Base-by-base conservation (phyloP, 2,113 vertebrate genomes). In the Columba livia region DNA sequence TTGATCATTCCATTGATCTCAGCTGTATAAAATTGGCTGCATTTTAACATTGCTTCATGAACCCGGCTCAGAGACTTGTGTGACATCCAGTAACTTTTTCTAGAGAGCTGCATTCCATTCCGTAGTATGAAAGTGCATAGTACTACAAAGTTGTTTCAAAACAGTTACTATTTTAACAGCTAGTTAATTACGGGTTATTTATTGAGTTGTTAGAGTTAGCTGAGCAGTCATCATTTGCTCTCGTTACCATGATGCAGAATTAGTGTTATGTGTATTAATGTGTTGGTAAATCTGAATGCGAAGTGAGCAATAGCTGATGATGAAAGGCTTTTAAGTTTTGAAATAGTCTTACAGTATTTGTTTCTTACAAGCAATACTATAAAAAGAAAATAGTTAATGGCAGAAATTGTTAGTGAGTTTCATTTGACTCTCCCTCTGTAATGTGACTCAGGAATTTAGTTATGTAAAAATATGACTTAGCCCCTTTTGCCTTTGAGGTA, bases 401-500 rank as follows among this genome's bases (percentile, higher is more conserved):
- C 92, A 89, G 84, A 51, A 73, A 75, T 86, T 11, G 92, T 58
- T 90, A 56, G 47, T 51, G 88, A 61, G 83, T 70, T 79, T 56
- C 81, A 82, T 90, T 86, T 90, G 87, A 93, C 48, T 87, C 82
- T 96, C 74, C 67, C 70, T 85, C 92, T 94, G 72, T 44, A 74
- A 62, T 58, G 86, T 94, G 87, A 91, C 90, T 97, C 85, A 89
- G 94, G 90, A 94, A 86, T 85, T 89, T 16, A 61, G 79, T 91
- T 88, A 69, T 90, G 90, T 88, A 85, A 89, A 95, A 93, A 74
- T 40, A 34, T 88, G 92, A 95, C 96, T 77, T 78, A 73, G 77
- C 83, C 42, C 4, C 64, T 88, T 97, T 23, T 58, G 94, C 82
- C 89, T 97, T 56, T 85, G 95, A 96, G 92, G 85, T 94, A 57